phyloP scores from a whole-genome alignment of 2,888 invertebrate genomes.

The Clanis bilineata region DNA sequence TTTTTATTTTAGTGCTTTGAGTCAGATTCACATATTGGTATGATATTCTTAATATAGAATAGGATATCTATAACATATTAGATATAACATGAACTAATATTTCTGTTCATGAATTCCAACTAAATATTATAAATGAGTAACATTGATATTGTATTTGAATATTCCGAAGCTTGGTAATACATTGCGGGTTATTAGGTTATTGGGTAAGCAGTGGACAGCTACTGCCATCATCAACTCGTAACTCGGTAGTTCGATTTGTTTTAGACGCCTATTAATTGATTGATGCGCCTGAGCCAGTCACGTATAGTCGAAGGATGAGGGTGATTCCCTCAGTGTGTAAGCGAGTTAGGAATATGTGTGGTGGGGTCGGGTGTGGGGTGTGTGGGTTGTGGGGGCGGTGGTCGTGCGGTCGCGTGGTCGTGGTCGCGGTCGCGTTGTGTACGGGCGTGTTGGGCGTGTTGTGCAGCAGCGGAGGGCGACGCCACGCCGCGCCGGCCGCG shows the following conservation, averaged over 20 bases:
- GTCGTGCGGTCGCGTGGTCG: conserved; percentile 23
- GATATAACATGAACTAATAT: too few species aligned
- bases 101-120: neutral
- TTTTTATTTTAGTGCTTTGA: neutral
- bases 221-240: too few species aligned
- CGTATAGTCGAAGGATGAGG: too few species aligned
- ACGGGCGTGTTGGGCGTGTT: conserved; percentile 41
- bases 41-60: too few species aligned
- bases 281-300: too few species aligned
- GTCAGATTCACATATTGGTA: neutral
- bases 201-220: conserved; percentile 14
- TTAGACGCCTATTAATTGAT: too few species aligned
- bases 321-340: too few species aligned
- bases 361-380: conserved; percentile 19
- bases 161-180: neutral
- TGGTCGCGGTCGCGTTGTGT: conserved; percentile 33
- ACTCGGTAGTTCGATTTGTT: too few species aligned
- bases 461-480: conserved; percentile 64
- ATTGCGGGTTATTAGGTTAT: neutral
- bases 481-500: conserved; percentile 73
- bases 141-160: neutral
- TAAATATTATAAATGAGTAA: too few species aligned
- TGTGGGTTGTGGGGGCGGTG: conserved; percentile 18
- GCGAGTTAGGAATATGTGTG: conserved; percentile 18
- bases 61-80: too few species aligned